These are phyloP conservation scores for Oryzias javanicus DNA, from an alignment of 2,113 vertebrate species.

Conservation along the genomic window DNA sequence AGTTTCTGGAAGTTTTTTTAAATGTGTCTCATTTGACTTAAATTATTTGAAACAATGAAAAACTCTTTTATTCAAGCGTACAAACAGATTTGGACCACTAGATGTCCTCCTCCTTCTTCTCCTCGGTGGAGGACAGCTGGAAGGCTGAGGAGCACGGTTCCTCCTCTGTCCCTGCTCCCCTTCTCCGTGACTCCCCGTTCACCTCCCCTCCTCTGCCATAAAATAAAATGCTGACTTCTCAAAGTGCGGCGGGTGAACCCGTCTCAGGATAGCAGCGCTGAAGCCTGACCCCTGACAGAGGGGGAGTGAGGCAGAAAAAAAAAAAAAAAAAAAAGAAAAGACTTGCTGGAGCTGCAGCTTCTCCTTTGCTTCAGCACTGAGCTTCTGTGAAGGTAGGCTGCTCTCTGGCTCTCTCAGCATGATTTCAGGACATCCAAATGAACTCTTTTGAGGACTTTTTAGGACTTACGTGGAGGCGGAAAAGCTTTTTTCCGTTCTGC, in stretches of 20 bases:
- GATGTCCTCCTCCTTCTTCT: slow-evolving; percentile 43
- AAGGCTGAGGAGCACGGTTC: slow-evolving; percentile 19
- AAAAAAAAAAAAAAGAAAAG: slow-evolving; percentile 26
- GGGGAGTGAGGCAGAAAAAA: slow-evolving; percentile 11
- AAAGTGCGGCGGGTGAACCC: slow-evolving; percentile 49
- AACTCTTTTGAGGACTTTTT: no score
- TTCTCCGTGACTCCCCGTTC: neutral
- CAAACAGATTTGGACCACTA: slow-evolving; percentile 26
- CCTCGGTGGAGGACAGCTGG: slow-evolving; percentile 8
- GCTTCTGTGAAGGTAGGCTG: slow-evolving; percentile 71
- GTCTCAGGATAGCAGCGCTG: slow-evolving; percentile 57
- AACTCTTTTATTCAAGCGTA: neutral
- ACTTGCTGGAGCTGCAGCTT: slow-evolving; percentile 57
- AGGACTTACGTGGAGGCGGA: neutral
- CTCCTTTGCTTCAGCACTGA: slow-evolving; percentile 64
- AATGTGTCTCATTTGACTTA: no score
- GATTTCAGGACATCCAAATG: neutral
- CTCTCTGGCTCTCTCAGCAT: slow-evolving; percentile 15
- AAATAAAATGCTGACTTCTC: slow-evolving; percentile 72
- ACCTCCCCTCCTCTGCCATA: slow-evolving; percentile 33
- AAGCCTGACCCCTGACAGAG: slow-evolving; percentile 38
- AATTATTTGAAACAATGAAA: neutral
- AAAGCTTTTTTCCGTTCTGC: slow-evolving; percentile 13
- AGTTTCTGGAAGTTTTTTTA: no score
- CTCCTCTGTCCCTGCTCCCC: slow-evolving; percentile 16